phyloP scores from a whole-genome alignment of 2,797 vertebrate species.

The Florisuga fusca region DNA sequence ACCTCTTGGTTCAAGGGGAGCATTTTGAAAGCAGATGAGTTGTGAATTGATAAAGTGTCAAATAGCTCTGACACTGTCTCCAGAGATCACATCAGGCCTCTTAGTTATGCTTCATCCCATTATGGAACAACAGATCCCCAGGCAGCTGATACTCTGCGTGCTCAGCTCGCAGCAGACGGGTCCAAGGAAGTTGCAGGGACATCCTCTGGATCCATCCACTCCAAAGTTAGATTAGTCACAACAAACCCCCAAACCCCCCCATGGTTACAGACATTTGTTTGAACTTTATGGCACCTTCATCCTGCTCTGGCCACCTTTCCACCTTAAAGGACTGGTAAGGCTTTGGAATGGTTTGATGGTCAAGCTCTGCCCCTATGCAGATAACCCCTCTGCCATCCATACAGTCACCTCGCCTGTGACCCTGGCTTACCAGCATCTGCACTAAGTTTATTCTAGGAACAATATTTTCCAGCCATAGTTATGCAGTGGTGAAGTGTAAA shows the following conservation, averaged over 20 bases:
- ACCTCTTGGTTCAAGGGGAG: neutral
- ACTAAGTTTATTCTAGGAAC: neutral
- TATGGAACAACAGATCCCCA: neutral
- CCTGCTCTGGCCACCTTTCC: neutral
- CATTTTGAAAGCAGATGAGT: neutral
- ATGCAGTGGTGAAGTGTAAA: neutral
- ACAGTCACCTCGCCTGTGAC: neutral
- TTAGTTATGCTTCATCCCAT: neutral
- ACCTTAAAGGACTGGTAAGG: neutral
- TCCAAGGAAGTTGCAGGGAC: neutral
- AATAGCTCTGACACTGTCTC: neutral
- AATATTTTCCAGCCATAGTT: neutral
- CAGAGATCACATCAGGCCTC: neutral
- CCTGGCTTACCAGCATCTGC: neutral
- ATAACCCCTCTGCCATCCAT: neutral
- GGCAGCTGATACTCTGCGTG: neutral
- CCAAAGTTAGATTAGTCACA: neutral
- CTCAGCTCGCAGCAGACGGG: accelerated
- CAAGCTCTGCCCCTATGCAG: neutral
- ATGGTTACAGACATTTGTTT: neutral
- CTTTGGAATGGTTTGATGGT: neutral
- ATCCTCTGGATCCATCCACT: accelerated
- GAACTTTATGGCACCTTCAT: neutral
- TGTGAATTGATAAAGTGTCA: neutral
- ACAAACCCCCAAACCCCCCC: neutral